Evolutionary conservation across 2,888 invertebrate genomes (phyloP), one percentile per base, ranked within the genome.

Genomic region (Antheraea yamamai): DNA sequence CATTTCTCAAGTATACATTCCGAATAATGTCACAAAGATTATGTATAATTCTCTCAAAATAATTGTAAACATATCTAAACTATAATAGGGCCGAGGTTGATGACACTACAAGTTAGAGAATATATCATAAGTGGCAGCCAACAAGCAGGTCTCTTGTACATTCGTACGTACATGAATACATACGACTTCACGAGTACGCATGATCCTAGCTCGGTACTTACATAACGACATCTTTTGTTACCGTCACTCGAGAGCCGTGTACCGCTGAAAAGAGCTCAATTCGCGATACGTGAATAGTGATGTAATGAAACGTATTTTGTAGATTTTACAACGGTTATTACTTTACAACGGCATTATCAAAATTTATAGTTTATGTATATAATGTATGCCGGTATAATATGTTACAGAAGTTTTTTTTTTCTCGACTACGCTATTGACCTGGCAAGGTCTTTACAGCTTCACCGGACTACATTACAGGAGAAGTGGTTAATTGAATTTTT

Each of bases 181-280:
- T 70, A 39, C 39, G 64, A 30, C 64, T 66, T 16, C 14, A 74
- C 39, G 39, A 47, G 74, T 72, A 75, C 61, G 70, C 71, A 74
- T 58, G 51, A 58, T 47, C 71, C 71, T 61, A 71, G 61, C 74
- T 72, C 72, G 58, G 71, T 71, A 75, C 47, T 47, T 12, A 47
- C 47, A 75, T 75, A 89, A 90, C 89, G 90, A 89, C 88, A 89
- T 91, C 90, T 91, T 91, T 91, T 91, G 91, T 91, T 85, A 61
- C 82, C 83, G 74, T 79, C 77, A 80, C 79, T 81, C 78, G 81
- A 51, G 58, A 75, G 71, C 72, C 72, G 81, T 81, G 79, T 74
- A 68, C 72, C 47, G 55, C 74, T 61, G 75, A 72, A 78, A 75
- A 80, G 80, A 78, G 81, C 80, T 78, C 80, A 79, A 80, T 81